Conservation (phyloP, 2,888 invertebrate species). For the Embidobia sp. region DNA sequence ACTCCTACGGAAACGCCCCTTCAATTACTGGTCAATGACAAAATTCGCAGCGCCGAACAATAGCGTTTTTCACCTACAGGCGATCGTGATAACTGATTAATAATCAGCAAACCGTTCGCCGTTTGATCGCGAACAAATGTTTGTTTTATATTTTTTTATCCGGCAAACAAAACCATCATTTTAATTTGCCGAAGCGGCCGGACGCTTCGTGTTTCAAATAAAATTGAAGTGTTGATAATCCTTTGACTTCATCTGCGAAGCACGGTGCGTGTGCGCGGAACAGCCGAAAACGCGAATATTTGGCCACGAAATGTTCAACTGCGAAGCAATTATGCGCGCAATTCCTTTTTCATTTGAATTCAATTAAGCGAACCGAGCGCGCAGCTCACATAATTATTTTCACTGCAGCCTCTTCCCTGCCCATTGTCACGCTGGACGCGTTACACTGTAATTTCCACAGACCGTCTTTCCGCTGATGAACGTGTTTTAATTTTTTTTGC, state of each 20-base stretch:
- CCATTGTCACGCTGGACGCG: constrained; percentile 35
- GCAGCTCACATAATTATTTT: constrained; percentile 47
- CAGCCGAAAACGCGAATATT: too few species aligned
- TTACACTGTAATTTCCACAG: constrained; percentile 17
- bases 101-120: constrained; percentile 8
- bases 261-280: constrained; percentile 13
- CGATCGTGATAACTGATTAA: constrained; percentile 1
- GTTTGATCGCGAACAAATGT: constrained; percentile 33
- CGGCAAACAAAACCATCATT: constrained; percentile 22
- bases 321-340: constrained; percentile 50
- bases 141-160: too few species aligned
- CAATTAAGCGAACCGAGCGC: constrained; percentile 51
- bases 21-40: too few species aligned
- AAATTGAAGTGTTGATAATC: constrained; percentile 58
- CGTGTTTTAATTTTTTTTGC: constrained; percentile 8
- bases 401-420: constrained; percentile 41
- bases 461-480: neutral
- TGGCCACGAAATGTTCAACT: constrained; percentile 50
- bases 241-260: constrained; percentile 52
- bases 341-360: constrained; percentile 55
- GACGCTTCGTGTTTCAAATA: constrained; percentile 41
- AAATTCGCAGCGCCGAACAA: too few species aligned
- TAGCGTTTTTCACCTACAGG: neutral
- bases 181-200: constrained; percentile 29
- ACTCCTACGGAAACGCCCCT: too few species aligned